Base-by-base conservation (phyloP, 2,888 invertebrate genomes). In the Ernsta delagoae region DNA sequence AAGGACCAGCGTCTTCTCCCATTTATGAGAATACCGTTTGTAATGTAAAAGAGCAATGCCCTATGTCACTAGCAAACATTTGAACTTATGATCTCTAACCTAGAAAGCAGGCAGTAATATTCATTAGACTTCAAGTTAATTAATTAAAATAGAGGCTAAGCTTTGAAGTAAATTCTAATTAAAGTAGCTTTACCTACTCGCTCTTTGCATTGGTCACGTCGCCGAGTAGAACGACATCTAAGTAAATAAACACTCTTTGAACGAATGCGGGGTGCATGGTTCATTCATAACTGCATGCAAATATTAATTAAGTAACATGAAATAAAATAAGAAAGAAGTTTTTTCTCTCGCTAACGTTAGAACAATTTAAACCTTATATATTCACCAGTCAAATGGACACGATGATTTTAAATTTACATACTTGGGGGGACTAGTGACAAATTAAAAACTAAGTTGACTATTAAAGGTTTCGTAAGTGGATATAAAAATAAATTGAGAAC, bases 161-260 rank as follows among this genome's bases (percentile, higher is more conserved):
- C 70, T 70, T 48, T 31, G n/a, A 60, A 70, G 60, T 56, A 41
- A 65, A 70, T 70, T 57, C 34, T 56, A 63, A 69, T 69, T 69
- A 69, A 62, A 69, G 31, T 48, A 62, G 39, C 56, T 54, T 39
- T 50, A 24, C 50, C 8, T 24, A 34, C n/a, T 64, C 39, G 60
- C 41, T 61, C 36, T 60, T 67, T 56, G 59, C 54, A 45, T 56
- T 6, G 56, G 61, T 45, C 61, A 61, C 67, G 67, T 61, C 36
- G 16, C 7, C 4, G 54, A 5, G 16, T 16, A 65, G 57, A 65
- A 56, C 12, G 34, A 43, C 57, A 34, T 56, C 34, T 34, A n/a
- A 59, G 65, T 31, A 24, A 59, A 59, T 12, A 66, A 66, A 45
- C 41, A 59, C 41, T 53, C 59, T 65, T 65, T 34, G 31, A 50